Evolutionary conservation across 2,888 invertebrate species (phyloP), one percentile per base, ranked within the genome.

Genomic region (Synanthedon andrenaeformis): DNA sequence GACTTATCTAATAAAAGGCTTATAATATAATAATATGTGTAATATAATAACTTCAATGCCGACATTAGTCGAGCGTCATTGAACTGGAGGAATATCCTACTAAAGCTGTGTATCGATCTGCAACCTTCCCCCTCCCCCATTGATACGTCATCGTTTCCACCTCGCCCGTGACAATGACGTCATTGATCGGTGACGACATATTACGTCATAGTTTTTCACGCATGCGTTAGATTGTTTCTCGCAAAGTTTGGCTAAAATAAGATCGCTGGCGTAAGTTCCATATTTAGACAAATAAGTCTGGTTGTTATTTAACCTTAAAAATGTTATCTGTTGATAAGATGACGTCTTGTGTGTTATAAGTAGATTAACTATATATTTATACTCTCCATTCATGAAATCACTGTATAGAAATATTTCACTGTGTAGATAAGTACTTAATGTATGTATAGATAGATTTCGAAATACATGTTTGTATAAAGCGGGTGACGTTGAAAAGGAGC

Each of bases 81-180:
- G 75, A 76, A 72, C 76, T 67, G 68, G 59, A 66, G 59, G 63
- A 66, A 70, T 69, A 72, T 70, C 74, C 70, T 55, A 60, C 59
- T 69, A 66, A 61, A 59, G 57, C 59, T 49, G 62, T 51, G 58
- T 74, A 82, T 82, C 69, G 82, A 82, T 78, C 49, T 54, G 35
- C 3, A 35, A 59, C 64, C 59, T 59, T 66, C 57, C 60, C 67
- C 64, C 67, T 64, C 65, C 62, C 58, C 61, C 61, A 56, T 53
- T 54, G 58, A 59, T 68, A 82, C 85, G 85, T 85, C 84, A 84
- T 70, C 61, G 70, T 72, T 74, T 66, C 69, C 66, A 61, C 69
- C 62, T 62, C 62, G 60, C 60, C 66, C 59, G 54, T 57, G 62
- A 61, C 61, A 3, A 51, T 42, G 56, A 56, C 57, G 56, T 52